A percentile compares a stretch with the other conserved stretches of the same genome.
These are phyloP conservation scores for Poeciliopsis paucimaculata DNA, from an alignment of 2,797 vertebrate genomes.

Conservation along the genomic window DNA sequence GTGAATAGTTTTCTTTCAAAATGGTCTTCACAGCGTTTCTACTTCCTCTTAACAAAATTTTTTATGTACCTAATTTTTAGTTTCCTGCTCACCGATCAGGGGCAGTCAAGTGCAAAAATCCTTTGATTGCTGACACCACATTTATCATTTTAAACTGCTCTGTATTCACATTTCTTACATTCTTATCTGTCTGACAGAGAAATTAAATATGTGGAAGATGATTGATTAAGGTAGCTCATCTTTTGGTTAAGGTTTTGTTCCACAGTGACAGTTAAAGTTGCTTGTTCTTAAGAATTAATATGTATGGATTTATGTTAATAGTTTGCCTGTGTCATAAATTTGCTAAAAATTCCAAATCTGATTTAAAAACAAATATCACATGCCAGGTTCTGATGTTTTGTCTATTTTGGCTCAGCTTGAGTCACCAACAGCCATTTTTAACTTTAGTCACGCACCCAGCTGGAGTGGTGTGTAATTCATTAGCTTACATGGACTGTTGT, in stretches of 20 bases:
- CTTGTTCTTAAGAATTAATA: not conserved
- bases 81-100: not conserved
- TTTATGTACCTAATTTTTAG: not conserved
- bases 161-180: not conserved
- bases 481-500: constrained; percentile 55
- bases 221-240: not conserved
- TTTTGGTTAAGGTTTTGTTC: not conserved
- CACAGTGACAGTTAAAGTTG: not conserved
- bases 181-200: not conserved
- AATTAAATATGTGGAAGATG: not conserved
- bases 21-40: not conserved
- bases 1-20: not conserved
- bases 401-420: not conserved
- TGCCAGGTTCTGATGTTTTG: not conserved
- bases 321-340: not conserved
- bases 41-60: not conserved
- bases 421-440: not conserved
- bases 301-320: not conserved
- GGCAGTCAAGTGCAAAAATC: not conserved
- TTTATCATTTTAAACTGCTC: not conserved
- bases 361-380: not conserved
- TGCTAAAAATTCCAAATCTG: not conserved
- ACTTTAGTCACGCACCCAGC: constrained; percentile 10
- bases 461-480: constrained; percentile 2
- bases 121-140: not conserved